These are phyloP conservation scores for Hypolimnas misippus DNA, from an alignment of 2,888 invertebrate genomes.

Conservation along the genomic window DNA sequence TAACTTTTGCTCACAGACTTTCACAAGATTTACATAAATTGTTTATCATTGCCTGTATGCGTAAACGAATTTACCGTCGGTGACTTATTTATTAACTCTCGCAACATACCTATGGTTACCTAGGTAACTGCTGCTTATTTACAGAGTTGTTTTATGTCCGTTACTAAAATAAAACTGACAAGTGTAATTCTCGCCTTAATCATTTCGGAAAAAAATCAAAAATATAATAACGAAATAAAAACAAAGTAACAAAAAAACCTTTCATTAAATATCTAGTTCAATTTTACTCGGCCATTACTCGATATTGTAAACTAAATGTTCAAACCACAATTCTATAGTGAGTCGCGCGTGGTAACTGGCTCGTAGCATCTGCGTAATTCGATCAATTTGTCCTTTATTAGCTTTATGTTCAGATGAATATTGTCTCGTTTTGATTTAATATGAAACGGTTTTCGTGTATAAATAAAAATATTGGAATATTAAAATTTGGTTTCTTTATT, in stretches of 20 bases:
- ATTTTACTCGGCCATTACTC: slow-evolving; percentile 10
- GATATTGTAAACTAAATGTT: slow-evolving; percentile 18
- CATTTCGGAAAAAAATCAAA: too few relatives aligned
- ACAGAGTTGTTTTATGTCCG: too few relatives aligned
- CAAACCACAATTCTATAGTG: slow-evolving; percentile 14
- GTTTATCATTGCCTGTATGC: too few relatives aligned
- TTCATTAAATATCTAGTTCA: slow-evolving; percentile 9
- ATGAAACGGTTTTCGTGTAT: neutral
- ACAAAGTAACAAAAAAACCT: neutral
- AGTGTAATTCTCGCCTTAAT: too few relatives aligned
- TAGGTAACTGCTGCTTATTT: too few relatives aligned
- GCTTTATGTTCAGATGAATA: neutral
- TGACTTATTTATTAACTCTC: too few relatives aligned
- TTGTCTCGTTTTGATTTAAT: slow-evolving; percentile 8
- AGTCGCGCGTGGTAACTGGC: neutral
- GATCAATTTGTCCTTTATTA: slow-evolving; percentile 15
- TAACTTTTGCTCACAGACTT: too few relatives aligned
- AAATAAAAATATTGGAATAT: neutral
- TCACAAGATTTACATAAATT: too few relatives aligned
- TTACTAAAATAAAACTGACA: too few relatives aligned
- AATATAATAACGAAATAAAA: neutral
- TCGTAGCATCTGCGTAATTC: slow-evolving; percentile 17
- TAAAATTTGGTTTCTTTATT: neutral
- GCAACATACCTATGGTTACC: too few relatives aligned
- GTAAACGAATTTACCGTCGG: too few relatives aligned